These are phyloP conservation scores for Gracilinanus agilis DNA, from an alignment of 2,113 vertebrate genomes.

Conservation along the genomic window DNA sequence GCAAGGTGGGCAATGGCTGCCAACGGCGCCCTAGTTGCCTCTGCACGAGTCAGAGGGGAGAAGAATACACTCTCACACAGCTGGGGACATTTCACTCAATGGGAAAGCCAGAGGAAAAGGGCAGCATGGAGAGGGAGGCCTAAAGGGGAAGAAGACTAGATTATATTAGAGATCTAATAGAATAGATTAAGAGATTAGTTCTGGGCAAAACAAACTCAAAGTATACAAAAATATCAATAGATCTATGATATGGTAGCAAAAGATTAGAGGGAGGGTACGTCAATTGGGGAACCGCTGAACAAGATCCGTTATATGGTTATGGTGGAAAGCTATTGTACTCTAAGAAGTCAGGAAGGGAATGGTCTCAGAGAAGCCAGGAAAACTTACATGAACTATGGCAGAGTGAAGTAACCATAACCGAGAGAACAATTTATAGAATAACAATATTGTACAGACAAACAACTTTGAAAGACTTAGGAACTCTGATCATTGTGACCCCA, in stretches of 20 bases:
- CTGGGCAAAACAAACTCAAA: background rate
- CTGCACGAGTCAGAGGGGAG: background rate
- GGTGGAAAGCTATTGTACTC: background rate
- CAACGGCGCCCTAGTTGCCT: background rate
- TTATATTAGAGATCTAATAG: no score
- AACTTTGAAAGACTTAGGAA: no score
- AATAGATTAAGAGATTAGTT: background rate
- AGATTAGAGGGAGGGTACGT: background rate
- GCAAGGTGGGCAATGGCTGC: background rate
- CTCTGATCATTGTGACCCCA: background rate
- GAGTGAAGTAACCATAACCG: background rate
- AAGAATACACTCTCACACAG: no score
- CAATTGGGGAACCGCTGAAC: background rate
- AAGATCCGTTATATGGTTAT: background rate
- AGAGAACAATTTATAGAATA: no score
- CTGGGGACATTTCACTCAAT: background rate
- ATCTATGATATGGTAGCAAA: background rate
- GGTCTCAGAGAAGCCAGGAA: background rate
- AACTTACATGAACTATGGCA: background rate
- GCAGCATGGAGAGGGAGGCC: background rate
- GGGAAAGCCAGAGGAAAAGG: background rate
- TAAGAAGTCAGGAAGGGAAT: background rate
- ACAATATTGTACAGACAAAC: no score
- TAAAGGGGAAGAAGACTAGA: no score
- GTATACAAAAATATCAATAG: background rate